Evolutionary conservation across 2,888 invertebrate species (phyloP), one percentile per base, ranked within the genome.

Genomic region (Drosophila barbarae): DNA sequence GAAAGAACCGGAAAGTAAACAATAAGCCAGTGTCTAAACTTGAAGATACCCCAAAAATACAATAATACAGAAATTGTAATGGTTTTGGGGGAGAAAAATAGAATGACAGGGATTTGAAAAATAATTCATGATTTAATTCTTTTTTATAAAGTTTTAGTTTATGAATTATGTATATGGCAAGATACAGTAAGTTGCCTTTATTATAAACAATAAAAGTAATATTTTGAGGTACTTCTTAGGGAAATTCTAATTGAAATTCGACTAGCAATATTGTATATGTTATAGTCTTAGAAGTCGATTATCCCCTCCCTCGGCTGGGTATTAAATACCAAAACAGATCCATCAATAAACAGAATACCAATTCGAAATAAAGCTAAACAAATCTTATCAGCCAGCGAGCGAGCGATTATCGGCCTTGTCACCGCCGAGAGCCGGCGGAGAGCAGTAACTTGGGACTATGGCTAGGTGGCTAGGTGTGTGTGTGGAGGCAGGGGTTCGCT

Each of bases 321-420:
- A 54, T 50, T 21, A 56, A 26, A 18, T 2, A 38, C 28, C 57
- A 21, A 46, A 66, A 47, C 66, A 67, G 51, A 51, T 51, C 41
- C 46, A 65, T 67, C 56, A 51, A 55, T 52, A 44, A 32, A 30
- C 57, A 46, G 42, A 58, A 50, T 58, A 49, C 32, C 42, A 56
- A 56, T 38, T 65, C 55, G 15, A 13, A 42, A 32, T 26, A 47
- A 50, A 50, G 49, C 65, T 38, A 56, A 56, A 44, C 44, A 56
- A 64, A 65, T 65, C 65, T 65, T 44, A 65, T 65, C 67, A 67
- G 67, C 58, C 39, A 21, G 18, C 30, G 35, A 32, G 38, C 23
- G 32, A 44, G 41, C n/a, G 47, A 36, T 26, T 55, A 55, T 47
- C 28, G 51, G 26, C 18, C 61, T 21, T n/a, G 42, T 6, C 21